A percentile compares a stretch with the other conserved stretches of the same genome.
Conservation (phyloP, 2,113 vertebrate species). For the Kryptolebias marmoratus region DNA sequence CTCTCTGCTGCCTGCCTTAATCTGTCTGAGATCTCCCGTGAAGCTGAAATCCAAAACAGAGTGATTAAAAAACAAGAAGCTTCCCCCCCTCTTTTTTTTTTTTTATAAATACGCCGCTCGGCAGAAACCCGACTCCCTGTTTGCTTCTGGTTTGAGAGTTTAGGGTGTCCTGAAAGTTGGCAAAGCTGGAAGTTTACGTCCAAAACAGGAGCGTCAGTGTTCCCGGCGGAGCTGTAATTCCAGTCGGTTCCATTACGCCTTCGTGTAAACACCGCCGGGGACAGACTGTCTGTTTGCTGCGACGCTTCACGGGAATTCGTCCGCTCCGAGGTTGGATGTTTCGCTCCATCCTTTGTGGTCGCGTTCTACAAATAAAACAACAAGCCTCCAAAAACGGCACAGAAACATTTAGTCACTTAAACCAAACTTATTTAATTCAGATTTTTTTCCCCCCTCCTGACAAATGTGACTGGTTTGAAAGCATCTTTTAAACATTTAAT, state of each 20-base stretch:
- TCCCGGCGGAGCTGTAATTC: constrained; percentile 85
- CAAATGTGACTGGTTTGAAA: too few relatives aligned
- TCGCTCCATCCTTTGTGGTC: background rate
- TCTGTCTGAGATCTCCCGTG: constrained; percentile 18
- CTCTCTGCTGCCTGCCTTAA: constrained; percentile 19
- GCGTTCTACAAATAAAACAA: too few relatives aligned
- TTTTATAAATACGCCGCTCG: constrained; percentile 40
- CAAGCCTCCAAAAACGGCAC: too few relatives aligned
- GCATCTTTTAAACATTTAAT: too few relatives aligned
- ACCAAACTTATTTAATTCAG: too few relatives aligned
- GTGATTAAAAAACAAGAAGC: background rate
- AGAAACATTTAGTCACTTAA: too few relatives aligned
- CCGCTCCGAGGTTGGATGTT: background rate
- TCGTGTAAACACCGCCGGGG: constrained; percentile 69
- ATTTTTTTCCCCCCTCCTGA: too few relatives aligned
- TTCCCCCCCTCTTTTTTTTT: background rate
- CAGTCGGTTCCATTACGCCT: constrained; percentile 88
- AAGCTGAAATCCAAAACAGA: constrained; percentile 10
- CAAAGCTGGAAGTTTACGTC: constrained; percentile 63
- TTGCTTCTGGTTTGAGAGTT: constrained; percentile 81
- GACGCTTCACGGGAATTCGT: background rate
- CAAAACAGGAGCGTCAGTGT: constrained; percentile 82
- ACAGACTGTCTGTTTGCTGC: background rate
- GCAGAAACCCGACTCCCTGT: constrained; percentile 74
- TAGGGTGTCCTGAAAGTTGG: constrained; percentile 84